Conservation (phyloP, 2,797 vertebrate species). For the Stomatorhinus walkeri region DNA sequence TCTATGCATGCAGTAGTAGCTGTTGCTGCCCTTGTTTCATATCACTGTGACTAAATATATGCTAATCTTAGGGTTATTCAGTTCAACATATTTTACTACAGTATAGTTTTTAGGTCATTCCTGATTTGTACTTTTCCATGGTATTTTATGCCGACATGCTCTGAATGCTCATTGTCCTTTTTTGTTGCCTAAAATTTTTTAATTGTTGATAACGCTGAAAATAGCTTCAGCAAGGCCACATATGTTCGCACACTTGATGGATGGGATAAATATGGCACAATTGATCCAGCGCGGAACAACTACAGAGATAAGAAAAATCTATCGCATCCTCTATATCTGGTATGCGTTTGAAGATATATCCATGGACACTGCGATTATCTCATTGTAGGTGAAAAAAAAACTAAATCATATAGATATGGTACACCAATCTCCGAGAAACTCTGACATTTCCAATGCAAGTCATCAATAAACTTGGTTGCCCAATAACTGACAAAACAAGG, state of each 20-base stretch:
- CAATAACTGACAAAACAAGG: slow-evolving; percentile 34
- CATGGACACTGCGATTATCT: slow-evolving; percentile 22
- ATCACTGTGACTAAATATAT: neutral
- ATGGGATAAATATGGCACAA: slow-evolving; percentile 3
- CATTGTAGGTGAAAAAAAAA: neutral
- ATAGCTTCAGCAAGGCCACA: neutral
- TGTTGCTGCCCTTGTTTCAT: neutral
- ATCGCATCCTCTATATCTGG: slow-evolving; percentile 17
- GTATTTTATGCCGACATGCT: neutral
- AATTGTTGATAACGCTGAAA: neutral
- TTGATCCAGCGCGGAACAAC: slow-evolving; percentile 13
- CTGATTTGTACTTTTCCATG: neutral
- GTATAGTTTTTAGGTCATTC: neutral
- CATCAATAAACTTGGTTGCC: slow-evolving; percentile 29
- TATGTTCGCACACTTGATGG: neutral
- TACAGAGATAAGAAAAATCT: slow-evolving; percentile 19
- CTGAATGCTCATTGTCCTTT: neutral
- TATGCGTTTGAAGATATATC: slow-evolving; percentile 22
- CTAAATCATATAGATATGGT: slow-evolving; percentile 21
- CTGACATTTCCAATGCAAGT: slow-evolving; percentile 27
- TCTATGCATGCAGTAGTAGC: neutral
- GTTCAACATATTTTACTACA: neutral
- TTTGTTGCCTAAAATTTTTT: neutral
- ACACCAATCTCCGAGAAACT: slow-evolving; percentile 28
- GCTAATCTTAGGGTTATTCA: neutral